phyloP scores from a whole-genome alignment of 2,888 invertebrate genomes.

The Drosophila suboccidentalis region DNA sequence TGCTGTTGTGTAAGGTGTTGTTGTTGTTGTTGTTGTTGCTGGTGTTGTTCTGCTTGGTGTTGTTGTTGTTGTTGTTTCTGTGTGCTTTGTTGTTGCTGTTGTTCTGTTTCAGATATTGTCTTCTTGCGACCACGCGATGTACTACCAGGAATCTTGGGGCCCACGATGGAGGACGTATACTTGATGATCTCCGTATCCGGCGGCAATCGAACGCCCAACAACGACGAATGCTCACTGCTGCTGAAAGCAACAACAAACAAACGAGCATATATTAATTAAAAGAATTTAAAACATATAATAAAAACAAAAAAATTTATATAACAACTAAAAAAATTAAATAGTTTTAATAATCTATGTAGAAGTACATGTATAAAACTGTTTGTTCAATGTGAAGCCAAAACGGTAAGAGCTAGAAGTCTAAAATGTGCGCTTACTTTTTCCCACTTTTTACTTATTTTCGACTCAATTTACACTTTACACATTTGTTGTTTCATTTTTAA shows the following conservation, averaged over 20 bases:
- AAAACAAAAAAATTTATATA: neutral
- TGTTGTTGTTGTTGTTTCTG: conserved; percentile 85
- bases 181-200: conserved; percentile 96
- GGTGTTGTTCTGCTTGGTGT: conserved; percentile 72
- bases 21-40: conserved; percentile 83
- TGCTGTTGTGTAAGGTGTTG: conserved; percentile 77
- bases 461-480: too few species aligned
- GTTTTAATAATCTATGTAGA: too few species aligned
- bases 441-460: too few species aligned
- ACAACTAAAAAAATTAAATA: too few species aligned
- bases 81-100: conserved; percentile 76
- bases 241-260: neutral
- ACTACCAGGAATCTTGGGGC: conserved; percentile 93
- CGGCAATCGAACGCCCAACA: conserved; percentile 93
- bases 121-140: conserved; percentile 95
- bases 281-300: neutral
- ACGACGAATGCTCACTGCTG: conserved; percentile 92
- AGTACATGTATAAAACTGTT: too few species aligned
- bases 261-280: neutral
- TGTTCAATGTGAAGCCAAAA: too few species aligned
- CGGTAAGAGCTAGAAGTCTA: too few species aligned
- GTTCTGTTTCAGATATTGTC: conserved; percentile 94
- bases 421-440: too few species aligned
- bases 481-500: too few species aligned
- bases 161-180: conserved; percentile 94